A percentile compares a stretch with the other conserved stretches of the same genome.
Evolutionary conservation across 92 coral and sea anemone species (phyloP).

Genomic region (Epizoanthus fatuus): DNA sequence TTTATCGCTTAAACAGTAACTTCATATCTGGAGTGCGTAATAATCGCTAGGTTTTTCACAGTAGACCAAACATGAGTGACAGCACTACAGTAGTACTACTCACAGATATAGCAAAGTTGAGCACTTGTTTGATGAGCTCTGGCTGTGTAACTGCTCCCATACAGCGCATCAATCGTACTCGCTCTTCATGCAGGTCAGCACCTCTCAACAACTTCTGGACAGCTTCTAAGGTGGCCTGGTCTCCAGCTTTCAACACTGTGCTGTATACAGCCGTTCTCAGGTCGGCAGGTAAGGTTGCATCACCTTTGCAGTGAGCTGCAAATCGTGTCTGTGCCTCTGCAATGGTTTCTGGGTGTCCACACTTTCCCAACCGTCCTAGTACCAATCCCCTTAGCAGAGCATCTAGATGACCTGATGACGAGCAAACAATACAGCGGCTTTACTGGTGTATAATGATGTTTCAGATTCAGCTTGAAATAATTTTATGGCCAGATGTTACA

Average conservation of each 20-base stretch:
- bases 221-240: constrained; percentile 77
- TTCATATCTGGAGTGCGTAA: too few species aligned
- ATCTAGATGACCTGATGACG: constrained; percentile 85
- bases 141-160: constrained; percentile 95
- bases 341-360: constrained; percentile 82
- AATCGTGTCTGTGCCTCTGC: constrained; percentile 90
- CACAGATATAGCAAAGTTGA: constrained; percentile 92
- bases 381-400: constrained; percentile 93
- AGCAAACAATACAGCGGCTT: background rate
- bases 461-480: background rate
- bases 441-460: background rate
- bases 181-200: constrained; percentile 97
- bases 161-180: constrained; percentile 90
- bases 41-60: too few species aligned
- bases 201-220: constrained; percentile 87
- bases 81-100: constrained; percentile 19
- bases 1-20: too few species aligned
- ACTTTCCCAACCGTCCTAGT: constrained; percentile 88
- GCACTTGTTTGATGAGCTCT: constrained; percentile 90
- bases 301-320: constrained; percentile 90
- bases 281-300: constrained; percentile 88
- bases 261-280: constrained; percentile 94
- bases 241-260: constrained; percentile 90
- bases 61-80: too few species aligned
- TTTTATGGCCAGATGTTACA: background rate